A percentile compares a stretch with the other conserved stretches of the same genome.
These are phyloP conservation scores for Sminthurides bifidus DNA, from an alignment of 1,140 invertebrate species.

Conservation along the genomic window DNA sequence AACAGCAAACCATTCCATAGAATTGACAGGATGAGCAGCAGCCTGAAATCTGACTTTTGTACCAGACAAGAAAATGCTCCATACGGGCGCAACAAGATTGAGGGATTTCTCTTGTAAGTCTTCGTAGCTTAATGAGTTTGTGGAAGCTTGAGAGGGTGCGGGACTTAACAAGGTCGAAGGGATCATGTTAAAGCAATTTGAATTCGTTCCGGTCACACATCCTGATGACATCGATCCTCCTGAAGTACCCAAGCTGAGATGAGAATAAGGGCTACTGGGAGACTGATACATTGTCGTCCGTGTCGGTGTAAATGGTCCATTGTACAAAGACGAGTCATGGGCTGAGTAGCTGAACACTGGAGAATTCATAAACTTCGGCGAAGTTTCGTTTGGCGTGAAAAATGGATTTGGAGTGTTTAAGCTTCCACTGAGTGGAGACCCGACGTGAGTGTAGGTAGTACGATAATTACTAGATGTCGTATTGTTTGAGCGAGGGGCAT, in stretches of 20 bases:
- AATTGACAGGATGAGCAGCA: slow-evolving; percentile 26
- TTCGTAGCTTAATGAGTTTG: slow-evolving; percentile 35
- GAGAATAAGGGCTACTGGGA: slow-evolving; percentile 28
- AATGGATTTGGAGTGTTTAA: slow-evolving; percentile 28
- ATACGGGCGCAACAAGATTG: slow-evolving; percentile 24
- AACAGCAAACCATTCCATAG: slow-evolving; percentile 26
- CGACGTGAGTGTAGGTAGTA: too few species aligned
- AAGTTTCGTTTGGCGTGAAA: slow-evolving; percentile 30
- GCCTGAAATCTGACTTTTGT: slow-evolving; percentile 33
- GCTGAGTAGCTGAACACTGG: slow-evolving; percentile 29
- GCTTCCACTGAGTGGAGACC: too few species aligned
- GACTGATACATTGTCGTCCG: slow-evolving; percentile 21
- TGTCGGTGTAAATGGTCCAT: slow-evolving; percentile 30
- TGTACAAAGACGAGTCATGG: slow-evolving; percentile 29
- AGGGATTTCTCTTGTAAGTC: slow-evolving; percentile 32
- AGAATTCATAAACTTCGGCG: slow-evolving; percentile 31
- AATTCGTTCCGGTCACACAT: slow-evolving; percentile 6
- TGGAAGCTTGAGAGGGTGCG: slow-evolving; percentile 35
- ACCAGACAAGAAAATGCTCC: slow-evolving; percentile 34
- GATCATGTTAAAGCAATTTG: slow-evolving; percentile 30
- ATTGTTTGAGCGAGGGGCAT: slow-evolving; percentile 4
- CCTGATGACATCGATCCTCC: slow-evolving; percentile 3
- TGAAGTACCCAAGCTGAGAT: slow-evolving; percentile 27
- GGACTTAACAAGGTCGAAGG: slow-evolving; percentile 34
- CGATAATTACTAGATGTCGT: too few species aligned